phyloP scores from a whole-genome alignment of 1,140 invertebrate genomes.

The Saccostrea echinata region DNA sequence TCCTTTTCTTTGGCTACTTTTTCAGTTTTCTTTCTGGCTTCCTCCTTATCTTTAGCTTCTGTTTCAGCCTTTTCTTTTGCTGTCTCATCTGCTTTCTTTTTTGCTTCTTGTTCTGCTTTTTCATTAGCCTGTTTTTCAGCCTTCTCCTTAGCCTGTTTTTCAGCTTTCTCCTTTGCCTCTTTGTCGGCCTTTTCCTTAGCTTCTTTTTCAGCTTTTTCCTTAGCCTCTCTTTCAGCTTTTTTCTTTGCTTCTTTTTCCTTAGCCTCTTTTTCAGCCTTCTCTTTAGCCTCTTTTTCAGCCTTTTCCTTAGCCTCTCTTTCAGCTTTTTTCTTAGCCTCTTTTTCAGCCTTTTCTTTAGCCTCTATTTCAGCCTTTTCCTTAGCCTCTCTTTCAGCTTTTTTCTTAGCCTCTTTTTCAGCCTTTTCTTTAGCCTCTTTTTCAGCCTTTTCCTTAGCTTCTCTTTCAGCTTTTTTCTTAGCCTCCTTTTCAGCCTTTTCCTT shows the following conservation, averaged over 20 bases:
- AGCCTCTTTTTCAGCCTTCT: background rate
- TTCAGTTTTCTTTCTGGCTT: background rate
- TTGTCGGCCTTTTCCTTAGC: background rate
- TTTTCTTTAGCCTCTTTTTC: background rate
- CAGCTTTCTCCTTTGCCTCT: background rate
- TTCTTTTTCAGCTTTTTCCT: background rate
- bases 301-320: background rate
- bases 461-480: background rate
- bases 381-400: constrained; percentile 8
- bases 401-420: background rate
- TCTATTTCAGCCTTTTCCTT: constrained; percentile 15
- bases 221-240: constrained; percentile 6
- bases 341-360: background rate
- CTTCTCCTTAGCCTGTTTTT: background rate
- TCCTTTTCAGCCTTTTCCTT: background rate
- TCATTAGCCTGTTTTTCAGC: background rate
- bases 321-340: background rate
- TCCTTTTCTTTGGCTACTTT: background rate
- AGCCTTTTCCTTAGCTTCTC: background rate
- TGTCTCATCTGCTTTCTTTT: background rate
- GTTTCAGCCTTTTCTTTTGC: no score
- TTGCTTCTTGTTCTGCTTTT: background rate
- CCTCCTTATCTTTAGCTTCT: background rate
- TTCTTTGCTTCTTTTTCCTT: background rate
- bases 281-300: background rate